Base-by-base conservation (phyloP, 2,797 vertebrate genomes). In the Anas acuta region DNA sequence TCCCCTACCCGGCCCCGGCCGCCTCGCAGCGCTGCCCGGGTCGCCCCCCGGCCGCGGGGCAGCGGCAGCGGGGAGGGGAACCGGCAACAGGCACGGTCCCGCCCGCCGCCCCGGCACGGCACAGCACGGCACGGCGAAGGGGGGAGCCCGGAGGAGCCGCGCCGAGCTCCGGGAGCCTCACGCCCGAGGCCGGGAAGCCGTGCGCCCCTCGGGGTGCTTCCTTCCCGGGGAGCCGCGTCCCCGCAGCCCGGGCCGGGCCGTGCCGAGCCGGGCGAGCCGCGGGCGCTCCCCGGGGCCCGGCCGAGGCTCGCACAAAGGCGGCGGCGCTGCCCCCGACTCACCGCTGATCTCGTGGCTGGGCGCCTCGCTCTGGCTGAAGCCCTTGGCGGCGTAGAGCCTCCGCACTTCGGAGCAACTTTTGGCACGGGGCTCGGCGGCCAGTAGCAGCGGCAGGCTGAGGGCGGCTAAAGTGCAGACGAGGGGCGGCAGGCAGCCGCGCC, bases 371-470 rank as follows among this genome's bases (percentile, higher is more conserved):
- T 98, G 97, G 98, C 99, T 98, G 98, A 99, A 99, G 92, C 99
- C 99, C 86, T 99, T 99, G 95, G 99, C 98, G 96, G 98, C 98
- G 97, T 99, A 99, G 32, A 98, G 98, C 45, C 95, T 97, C n/a
- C 98, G 97, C 43, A 99, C 99, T 92, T 99, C 99, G 85, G 98
- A 98, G 95, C 99, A 99, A 98, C 98, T 99, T 96, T 98, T 98
- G 85, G 97, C 97, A 97, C 98, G 99, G 90, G 97, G 98, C 95
- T 99, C 98, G 69, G 98, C 98, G 72, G 98, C 98, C 58, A 97
- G 96, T 61, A 96, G 97, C 69, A 93, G 91, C 97, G 97, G 66
- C 35, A 96, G 95, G 95, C 96, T 93, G 89, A 98, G 88, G 21
- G 98, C 95, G 5, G 97, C 97, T 80, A 98, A 96, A 53, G 98